phyloP scores from a whole-genome alignment of 1,140 invertebrate genomes.

The Drosophila teissieri region DNA sequence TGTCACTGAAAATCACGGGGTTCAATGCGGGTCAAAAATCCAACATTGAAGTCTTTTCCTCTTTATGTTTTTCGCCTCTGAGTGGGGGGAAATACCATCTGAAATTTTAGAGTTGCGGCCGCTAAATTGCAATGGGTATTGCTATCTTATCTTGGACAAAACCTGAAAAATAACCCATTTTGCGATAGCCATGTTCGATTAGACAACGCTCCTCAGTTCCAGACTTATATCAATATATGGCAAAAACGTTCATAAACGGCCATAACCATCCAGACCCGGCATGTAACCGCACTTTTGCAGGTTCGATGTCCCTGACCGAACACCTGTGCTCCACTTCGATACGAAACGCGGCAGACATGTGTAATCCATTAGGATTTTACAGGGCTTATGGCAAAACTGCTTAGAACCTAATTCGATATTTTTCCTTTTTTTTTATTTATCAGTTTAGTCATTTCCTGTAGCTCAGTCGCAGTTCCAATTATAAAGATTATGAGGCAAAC shows the following conservation, averaged over 20 bases:
- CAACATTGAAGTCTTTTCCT: slow-evolving; percentile 2
- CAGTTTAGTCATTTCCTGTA: slow-evolving; percentile 64
- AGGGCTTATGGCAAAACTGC: slow-evolving; percentile 3
- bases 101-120: slow-evolving; percentile 6
- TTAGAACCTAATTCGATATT: slow-evolving; percentile 9
- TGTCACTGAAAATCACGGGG: slow-evolving; percentile 21
- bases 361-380: slow-evolving; percentile 17
- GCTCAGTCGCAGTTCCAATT: slow-evolving; percentile 31
- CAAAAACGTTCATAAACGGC: slow-evolving; percentile 49
- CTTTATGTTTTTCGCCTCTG: slow-evolving; percentile 11
- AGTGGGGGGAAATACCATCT: slow-evolving; percentile 26
- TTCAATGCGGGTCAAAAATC: slow-evolving; percentile 17
- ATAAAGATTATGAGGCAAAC: slow-evolving; percentile 45
- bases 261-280: slow-evolving; percentile 22
- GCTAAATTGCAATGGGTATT: slow-evolving; percentile 20
- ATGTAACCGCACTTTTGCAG: slow-evolving; percentile 30
- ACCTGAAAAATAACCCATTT: slow-evolving; percentile 42
- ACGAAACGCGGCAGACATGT: slow-evolving; percentile 9
- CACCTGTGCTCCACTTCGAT: slow-evolving; percentile 53
- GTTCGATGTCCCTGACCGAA: slow-evolving; percentile 34
- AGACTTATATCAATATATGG: background rate
- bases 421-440: slow-evolving; percentile 42
- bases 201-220: slow-evolving; percentile 23
- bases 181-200: slow-evolving; percentile 46
- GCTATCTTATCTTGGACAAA: slow-evolving; percentile 35